Base-by-base conservation (phyloP, 2,797 vertebrate genomes). In the Pseudomugil tenellus region DNA sequence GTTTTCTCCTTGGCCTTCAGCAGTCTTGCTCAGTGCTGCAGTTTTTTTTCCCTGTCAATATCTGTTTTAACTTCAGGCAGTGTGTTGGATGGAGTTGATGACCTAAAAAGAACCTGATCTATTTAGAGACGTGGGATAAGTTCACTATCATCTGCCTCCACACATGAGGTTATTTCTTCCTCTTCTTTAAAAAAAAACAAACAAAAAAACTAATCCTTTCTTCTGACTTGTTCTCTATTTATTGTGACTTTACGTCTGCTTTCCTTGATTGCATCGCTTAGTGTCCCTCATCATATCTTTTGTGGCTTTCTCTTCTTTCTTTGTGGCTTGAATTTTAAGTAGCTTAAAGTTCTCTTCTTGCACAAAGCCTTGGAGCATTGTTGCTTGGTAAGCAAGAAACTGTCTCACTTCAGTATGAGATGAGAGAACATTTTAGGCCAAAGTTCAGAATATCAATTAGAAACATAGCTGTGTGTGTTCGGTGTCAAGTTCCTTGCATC, bases 351-450 rank as follows among this genome's bases (percentile, higher is more conserved):
- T 48, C 66, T 70, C 67, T 56, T 74, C 74, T 65, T 68, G 56
- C 57, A 52, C 69, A 77, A 87, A 84, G 70, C 14, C 19, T 89
- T 84, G 59, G 53, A 26, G 51, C 35, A 1, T 78, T 87, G 72
- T 55, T 81, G 76, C 74, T 31, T 70, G 41, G 83, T 83, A 86
- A 85, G 86, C 84, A 85, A 83, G 65, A 84, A 88, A 79, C 25
- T 0, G 77, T 68, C 74, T 84, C 21, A 14, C 35, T 84, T 84
- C 58, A 72, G 39, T 84, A 72, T 76, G 64, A 81, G 53, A 60
- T 17, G 66, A 8, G 37, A 41, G 32, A 58, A 57, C 56, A 35
- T 74, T 70, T 78, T 43, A 54, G 79, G 75, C 77, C 3, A 0
- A 0, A 34, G 49, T 81, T 78, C 83, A 86, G 66, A 73, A 77